Percentiles rank a stretch among this genome's conserved stretches.
phyloP scores from a whole-genome alignment of 2,797 vertebrate species.

The Meda fulgida region DNA sequence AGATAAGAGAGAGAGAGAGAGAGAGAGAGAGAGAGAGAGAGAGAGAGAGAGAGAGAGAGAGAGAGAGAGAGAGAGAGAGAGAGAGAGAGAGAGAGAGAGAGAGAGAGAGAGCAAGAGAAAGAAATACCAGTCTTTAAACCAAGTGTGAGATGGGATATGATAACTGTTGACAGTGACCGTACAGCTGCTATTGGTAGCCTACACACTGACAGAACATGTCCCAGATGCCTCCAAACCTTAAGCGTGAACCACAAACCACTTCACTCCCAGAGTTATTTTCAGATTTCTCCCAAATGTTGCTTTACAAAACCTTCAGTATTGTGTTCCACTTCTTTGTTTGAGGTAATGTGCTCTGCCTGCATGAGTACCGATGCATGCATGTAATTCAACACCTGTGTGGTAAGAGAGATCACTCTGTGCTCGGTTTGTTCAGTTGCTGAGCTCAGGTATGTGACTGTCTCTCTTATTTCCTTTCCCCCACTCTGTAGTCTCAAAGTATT shows the following conservation, averaged over 20 bases:
- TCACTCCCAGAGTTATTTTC: not conserved
- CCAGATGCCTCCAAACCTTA: not conserved
- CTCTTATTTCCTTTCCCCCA: not conserved
- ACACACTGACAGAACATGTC: not conserved
- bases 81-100: not conserved
- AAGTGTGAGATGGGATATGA: constrained; percentile 12
- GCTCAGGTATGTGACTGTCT: constrained; percentile 38
- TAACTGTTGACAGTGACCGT: not conserved
- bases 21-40: not conserved
- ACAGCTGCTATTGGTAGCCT: not conserved
- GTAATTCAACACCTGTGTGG: constrained; percentile 44
- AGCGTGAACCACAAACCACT: constrained; percentile 21
- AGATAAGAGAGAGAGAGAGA: too few relatives aligned
- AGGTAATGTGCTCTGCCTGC: not conserved
- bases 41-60: too few relatives aligned
- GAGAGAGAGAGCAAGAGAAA: not conserved
- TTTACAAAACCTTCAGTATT: not conserved
- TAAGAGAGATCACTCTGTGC: not conserved
- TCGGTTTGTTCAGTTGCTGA: not conserved
- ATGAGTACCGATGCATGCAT: constrained; percentile 25
- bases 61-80: not conserved
- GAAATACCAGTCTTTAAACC: constrained; percentile 9
- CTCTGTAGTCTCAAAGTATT: not conserved
- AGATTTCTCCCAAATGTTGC: not conserved
- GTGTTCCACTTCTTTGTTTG: not conserved